Percentiles rank a stretch among this genome's conserved stretches.
Conservation (phyloP, 2,113 vertebrate species). For the Diphyllodes magnificus region DNA sequence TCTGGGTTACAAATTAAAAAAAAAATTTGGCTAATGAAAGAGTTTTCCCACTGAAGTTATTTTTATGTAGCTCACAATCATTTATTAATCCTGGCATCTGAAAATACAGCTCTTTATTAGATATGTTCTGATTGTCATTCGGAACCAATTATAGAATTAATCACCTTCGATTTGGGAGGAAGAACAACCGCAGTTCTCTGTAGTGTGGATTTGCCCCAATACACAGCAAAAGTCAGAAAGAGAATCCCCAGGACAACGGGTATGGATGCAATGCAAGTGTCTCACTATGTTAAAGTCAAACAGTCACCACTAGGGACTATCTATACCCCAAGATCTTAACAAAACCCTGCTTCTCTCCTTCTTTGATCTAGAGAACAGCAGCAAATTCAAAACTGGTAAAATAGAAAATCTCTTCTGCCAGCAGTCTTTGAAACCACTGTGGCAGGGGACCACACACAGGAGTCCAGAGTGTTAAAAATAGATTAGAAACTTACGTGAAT, state of each 20-base stretch:
- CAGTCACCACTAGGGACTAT: background rate
- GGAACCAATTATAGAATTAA: background rate
- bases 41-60: background rate
- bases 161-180: background rate
- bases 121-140: constrained; percentile 10
- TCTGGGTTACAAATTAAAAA: constrained; percentile 20
- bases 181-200: constrained; percentile 16
- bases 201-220: background rate
- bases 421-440: background rate
- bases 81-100: background rate
- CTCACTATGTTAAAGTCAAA: background rate
- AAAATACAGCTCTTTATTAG: constrained; percentile 45
- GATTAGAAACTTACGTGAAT: background rate
- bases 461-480: background rate
- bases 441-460: background rate
- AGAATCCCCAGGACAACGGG: background rate
- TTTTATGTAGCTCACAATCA: constrained; percentile 15
- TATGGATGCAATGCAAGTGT: background rate
- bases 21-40: background rate
- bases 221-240: background rate
- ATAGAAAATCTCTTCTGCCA: background rate
- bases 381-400: background rate
- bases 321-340: background rate
- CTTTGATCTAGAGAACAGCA: background rate
- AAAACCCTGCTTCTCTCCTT: constrained; percentile 24